A percentile compares a stretch with the other conserved stretches of the same genome.
Evolutionary conservation across 1,140 invertebrate genomes (phyloP).

Genomic region (Drosophila nebulosa): DNA sequence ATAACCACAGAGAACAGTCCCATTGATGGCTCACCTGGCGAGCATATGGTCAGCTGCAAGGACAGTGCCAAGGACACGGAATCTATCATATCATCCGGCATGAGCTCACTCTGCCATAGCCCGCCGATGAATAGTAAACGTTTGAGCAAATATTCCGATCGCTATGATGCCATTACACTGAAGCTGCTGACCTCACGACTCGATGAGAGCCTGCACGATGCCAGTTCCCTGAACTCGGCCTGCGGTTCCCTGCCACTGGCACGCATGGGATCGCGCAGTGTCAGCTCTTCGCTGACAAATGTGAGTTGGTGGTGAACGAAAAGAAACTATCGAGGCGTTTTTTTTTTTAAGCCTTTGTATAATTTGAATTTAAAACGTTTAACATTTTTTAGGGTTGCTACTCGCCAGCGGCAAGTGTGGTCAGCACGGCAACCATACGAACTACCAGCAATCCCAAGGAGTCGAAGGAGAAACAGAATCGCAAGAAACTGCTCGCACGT

Average conservation of each 20-base stretch:
- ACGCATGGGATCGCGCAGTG: constrained; percentile 61
- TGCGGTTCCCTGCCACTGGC: constrained; percentile 50
- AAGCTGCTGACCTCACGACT: constrained; percentile 62
- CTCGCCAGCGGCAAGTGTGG: constrained; percentile 84
- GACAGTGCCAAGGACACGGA: constrained; percentile 70
- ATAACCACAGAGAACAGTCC: constrained; percentile 19
- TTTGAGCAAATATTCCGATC: constrained; percentile 69
- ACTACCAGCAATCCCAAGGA: constrained; percentile 87
- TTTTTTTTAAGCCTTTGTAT: no score
- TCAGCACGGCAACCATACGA: constrained; percentile 85
- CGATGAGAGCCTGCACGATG: constrained; percentile 67
- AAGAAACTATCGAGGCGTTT: neutral
- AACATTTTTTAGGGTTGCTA: constrained; percentile 86
- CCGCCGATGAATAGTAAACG: constrained; percentile 67
- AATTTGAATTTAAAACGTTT: no score
- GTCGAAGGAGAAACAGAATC: constrained; percentile 88
- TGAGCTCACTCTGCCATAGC: constrained; percentile 75
- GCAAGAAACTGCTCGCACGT: constrained; percentile 85
- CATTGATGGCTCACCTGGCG: constrained; percentile 5
- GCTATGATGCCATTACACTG: constrained; percentile 68
- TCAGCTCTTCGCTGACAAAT: constrained; percentile 75
- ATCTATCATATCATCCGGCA: constrained; percentile 73
- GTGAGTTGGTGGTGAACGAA: constrained; percentile 48
- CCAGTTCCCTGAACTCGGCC: constrained; percentile 54
- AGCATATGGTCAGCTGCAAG: constrained; percentile 54